Evolutionary conservation across 30 jellyfish, hydroid and myxozoan species (phyloP), one percentile per base, ranked within the genome.

Genomic region (Hydractinia symbiolongicarpus): DNA sequence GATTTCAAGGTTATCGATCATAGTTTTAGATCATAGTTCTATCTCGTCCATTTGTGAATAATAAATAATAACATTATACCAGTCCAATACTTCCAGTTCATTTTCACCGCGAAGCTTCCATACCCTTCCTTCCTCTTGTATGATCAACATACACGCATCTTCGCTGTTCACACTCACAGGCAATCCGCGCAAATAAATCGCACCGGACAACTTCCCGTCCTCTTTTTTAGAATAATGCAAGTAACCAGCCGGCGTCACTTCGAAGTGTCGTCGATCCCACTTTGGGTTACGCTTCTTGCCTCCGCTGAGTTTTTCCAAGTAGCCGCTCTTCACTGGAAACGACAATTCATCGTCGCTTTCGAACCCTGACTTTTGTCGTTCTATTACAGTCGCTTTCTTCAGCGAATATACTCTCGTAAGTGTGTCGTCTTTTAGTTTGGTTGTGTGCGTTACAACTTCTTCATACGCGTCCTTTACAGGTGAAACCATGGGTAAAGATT

Each of bases 221-320:
- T 75, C 87, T 54, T 83, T 86, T 78, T 82, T 86, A 76, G 58
- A 86, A 72, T 86, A 91, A 73, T 72, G 83, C 67, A 91, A 75
- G 73, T 91, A 91, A 30, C 98, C 98, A 4, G 94, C 74, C 20
- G 89, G 54, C 9, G 95, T 86, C 40, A 91, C 83, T 69, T 91
- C 98, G 80, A 91, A 91, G 77, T 79, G 83, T 11, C 96, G 90
- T 13, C 69, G 80, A 82, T 91, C 98, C 96, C 96, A 91, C 68
- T 91, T 91, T 21, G 76, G 93, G 5, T 88, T 83, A 49, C 96
- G 82, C 57, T 86, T 86, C 86, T 91, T 91, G 44, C 96, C 95
- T 9, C 98, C 98, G 77, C 96, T 82, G 15, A 91, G 88, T 83
- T 91, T 91, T 17, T 82, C 95, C 40, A 91, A 78, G 54, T 55